These are phyloP conservation scores for Diorhabda sublineata DNA, from an alignment of 1,140 invertebrate genomes.

Conservation along the genomic window DNA sequence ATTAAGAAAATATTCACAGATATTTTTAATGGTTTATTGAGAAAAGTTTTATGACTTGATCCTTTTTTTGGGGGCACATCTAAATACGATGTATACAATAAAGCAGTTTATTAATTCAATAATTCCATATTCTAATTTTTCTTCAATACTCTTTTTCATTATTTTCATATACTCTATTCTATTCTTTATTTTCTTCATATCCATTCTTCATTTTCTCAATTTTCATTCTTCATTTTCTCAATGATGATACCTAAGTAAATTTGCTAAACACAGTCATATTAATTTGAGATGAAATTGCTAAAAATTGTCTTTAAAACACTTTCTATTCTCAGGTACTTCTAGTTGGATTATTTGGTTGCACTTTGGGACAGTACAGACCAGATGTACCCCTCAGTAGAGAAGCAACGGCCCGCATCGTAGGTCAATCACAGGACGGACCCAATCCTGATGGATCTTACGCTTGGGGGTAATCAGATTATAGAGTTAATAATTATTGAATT, in stretches of 20 bases:
- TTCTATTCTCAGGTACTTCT: not conserved
- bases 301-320: not conserved
- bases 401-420: conserved; percentile 14
- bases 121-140: not conserved
- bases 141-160: not conserved
- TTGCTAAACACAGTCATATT: not conserved
- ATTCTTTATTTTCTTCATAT: not conserved
- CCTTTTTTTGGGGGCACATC: too few species aligned
- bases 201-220: not conserved
- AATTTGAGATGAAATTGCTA: too few species aligned
- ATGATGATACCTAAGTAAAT: not conserved
- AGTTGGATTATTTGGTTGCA: not conserved
- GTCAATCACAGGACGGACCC: conserved; percentile 24
- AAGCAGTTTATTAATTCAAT: too few species aligned
- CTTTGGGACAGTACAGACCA: not conserved
- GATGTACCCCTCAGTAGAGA: not conserved
- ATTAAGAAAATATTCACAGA: too few species aligned
- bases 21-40: too few species aligned
- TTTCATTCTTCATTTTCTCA: not conserved
- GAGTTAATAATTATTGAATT: too few species aligned
- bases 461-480: conserved; percentile 19
- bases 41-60: too few species aligned
- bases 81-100: too few species aligned
- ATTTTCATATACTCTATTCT: not conserved
- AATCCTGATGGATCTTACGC: conserved; percentile 27